phyloP scores from a whole-genome alignment of 2,113 vertebrate species.

The Mus spicilegus region DNA sequence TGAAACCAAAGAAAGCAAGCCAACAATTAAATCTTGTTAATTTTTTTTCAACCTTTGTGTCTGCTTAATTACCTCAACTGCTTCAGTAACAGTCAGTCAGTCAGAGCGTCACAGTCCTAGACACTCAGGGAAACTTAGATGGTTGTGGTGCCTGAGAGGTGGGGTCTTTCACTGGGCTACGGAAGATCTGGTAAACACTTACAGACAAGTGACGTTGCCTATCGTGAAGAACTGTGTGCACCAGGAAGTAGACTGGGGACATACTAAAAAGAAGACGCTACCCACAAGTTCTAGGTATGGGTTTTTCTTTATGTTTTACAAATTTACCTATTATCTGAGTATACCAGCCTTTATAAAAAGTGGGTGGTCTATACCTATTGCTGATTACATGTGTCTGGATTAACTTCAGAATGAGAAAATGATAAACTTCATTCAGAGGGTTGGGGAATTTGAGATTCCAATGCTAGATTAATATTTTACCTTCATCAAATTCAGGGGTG shows the following conservation, averaged over 20 bases:
- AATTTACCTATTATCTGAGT: background rate
- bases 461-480: conserved; percentile 56
- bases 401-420: conserved; percentile 33
- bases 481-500: conserved; percentile 57
- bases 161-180: background rate
- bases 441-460: conserved; percentile 24
- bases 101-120: background rate
- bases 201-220: background rate
- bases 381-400: background rate
- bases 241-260: background rate
- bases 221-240: background rate
- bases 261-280: background rate
- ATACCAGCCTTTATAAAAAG: conserved; percentile 42
- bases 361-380: conserved; percentile 4
- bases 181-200: background rate
- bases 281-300: background rate
- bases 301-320: background rate
- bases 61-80: conserved; percentile 27
- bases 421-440: conserved; percentile 49
- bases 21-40: background rate
- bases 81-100: background rate
- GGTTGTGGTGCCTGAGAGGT: background rate
- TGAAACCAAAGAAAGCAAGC: background rate
- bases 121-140: background rate
- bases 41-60: background rate